Conservation (phyloP, 2,797 vertebrate genomes). For the Discoglossus pictus region DNA sequence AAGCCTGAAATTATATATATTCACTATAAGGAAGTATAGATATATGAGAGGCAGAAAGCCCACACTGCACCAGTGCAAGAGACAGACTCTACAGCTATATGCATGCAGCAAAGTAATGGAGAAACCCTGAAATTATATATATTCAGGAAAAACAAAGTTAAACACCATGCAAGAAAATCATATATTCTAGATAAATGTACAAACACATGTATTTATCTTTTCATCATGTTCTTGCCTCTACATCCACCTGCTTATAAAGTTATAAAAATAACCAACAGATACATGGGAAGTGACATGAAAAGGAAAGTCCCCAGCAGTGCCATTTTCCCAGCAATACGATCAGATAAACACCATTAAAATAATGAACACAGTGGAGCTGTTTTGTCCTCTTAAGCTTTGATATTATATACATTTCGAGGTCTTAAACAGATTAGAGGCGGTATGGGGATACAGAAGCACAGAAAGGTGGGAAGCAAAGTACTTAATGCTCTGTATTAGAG, state of each 20-base stretch:
- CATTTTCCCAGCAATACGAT: conserved; percentile 22
- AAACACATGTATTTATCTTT: no score
- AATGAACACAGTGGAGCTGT: conserved; percentile 39
- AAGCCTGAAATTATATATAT: no score
- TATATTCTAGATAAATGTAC: no score
- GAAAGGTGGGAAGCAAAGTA: conserved; percentile 36
- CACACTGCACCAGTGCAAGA: no score
- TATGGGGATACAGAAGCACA: conserved; percentile 38
- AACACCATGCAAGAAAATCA: no score
- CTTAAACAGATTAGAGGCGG: conserved; percentile 48
- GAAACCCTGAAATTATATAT: no score
- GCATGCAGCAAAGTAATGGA: no score
- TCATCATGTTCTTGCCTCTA: no score
- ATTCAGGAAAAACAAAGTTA: no score
- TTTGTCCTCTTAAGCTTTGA: conserved; percentile 49
- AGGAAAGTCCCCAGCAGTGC: conserved; percentile 4
- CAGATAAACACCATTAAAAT: conserved; percentile 51
- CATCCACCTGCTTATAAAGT: conserved; percentile 21
- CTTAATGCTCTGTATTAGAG: conserved; percentile 42
- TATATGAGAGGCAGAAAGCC: no score
- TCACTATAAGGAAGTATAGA: no score
- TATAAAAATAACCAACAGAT: conserved; percentile 4
- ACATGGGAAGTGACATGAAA: conserved; percentile 5
- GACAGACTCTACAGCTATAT: no score
- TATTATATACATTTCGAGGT: conserved; percentile 47